Evolutionary conservation across 53 echinoderm and acorn worm genomes (phyloP).

Genomic region (Arbacia lixula): DNA sequence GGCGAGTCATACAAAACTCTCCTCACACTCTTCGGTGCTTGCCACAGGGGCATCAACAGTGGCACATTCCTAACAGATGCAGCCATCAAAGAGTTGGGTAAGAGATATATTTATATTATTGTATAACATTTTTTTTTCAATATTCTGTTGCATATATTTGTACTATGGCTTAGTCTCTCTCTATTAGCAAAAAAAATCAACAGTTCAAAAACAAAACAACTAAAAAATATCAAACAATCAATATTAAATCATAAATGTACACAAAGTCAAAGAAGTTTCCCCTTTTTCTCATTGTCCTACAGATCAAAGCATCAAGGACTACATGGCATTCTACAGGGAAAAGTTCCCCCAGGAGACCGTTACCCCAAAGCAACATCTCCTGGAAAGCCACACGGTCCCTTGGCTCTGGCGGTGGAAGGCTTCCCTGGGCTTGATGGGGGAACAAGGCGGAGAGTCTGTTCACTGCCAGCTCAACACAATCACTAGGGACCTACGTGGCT

Average conservation of each 20-base stretch:
- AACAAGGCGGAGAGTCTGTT: constrained; percentile 65
- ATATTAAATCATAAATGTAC: not conserved
- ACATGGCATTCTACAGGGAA: constrained; percentile 36
- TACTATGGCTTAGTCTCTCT: not conserved
- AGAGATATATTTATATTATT: too few relatives aligned
- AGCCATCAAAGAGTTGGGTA: constrained; percentile 3
- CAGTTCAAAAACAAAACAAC: not conserved
- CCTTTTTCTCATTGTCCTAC: not conserved
- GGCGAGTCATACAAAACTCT: constrained; percentile 10
- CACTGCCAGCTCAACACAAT: constrained; percentile 56
- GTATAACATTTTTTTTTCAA: too few relatives aligned
- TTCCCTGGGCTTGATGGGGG: constrained; percentile 46
- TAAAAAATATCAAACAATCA: not conserved
- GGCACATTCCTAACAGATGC: constrained; percentile 12
- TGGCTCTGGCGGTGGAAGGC: constrained; percentile 16
- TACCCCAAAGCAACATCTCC: constrained; percentile 58
- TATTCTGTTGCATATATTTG: not conserved
- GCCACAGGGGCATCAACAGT: constrained; percentile 48
- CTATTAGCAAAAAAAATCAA: not conserved
- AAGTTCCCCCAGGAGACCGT: constrained; percentile 43
- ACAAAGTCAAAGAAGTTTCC: not conserved
- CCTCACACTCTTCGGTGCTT: constrained; percentile 30
- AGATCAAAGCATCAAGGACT: constrained; percentile 54
- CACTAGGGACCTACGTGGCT: constrained; percentile 9
- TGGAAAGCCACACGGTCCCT: constrained; percentile 49